Base-by-base conservation (phyloP, 2,888 invertebrate species). In the Eilema depressum region DNA sequence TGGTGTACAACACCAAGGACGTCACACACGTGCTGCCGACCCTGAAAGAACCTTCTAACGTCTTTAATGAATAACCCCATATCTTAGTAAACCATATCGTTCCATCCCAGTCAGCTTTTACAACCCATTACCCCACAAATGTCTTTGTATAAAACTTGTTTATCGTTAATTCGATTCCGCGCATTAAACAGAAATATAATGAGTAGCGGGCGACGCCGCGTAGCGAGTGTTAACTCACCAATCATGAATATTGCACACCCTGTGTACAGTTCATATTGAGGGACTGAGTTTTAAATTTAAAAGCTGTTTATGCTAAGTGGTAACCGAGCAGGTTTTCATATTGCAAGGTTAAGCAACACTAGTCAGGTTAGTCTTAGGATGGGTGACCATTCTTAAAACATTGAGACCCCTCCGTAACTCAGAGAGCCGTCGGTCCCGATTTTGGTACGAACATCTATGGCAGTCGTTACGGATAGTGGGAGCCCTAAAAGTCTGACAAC, bases 171-270 rank as follows among this genome's bases (percentile, higher is more conserved):
- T 80, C 73, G 63, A 73, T 75, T 72, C 64, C 78, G 81, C 80
- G 79, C 83, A 82, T 85, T 82, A 79, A 78, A 77, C 79, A 74
- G 77, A 73, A 69, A 75, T n/a, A 71, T 79, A 80, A 86, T 86
- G 88, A 86, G 85, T 84, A 73, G 72, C 77, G 66, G 57, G 71
- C 66, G 78, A 70, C 81, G 81, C 77, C 81, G 81, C 71, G 80
- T 87, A 88, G 87, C 89, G 88, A 92, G 87, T 89, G 90, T 90
- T 90, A 92, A 91, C 90, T 91, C 90, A 86, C 86, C 84, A 88
- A 89, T 91, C 89, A 91, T 90, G 89, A 89, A 91, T 89, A 90
- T 89, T 89, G 85, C 89, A 89, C 90, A 82, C 85, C 86, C 85
- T 80, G 60, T 78, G 60, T 28, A 66, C 78, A 82, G 89, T 76